These are phyloP conservation scores for Crotalus viridis DNA, from an alignment of 2,113 vertebrate species.

Conservation along the genomic window DNA sequence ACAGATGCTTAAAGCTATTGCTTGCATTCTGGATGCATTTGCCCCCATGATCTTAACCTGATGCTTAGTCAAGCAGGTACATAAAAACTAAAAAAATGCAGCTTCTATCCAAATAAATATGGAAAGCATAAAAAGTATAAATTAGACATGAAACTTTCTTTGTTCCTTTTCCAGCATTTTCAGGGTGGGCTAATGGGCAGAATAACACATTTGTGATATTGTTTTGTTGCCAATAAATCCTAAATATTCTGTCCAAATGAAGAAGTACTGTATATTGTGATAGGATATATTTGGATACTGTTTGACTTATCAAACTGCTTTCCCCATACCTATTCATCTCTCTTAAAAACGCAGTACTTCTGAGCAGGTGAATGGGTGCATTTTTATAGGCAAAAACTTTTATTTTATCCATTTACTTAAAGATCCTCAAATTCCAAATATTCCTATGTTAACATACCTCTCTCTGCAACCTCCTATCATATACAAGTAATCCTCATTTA, in stretches of 20 bases:
- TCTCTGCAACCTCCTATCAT: background rate
- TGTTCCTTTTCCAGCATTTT: background rate
- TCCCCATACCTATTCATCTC: background rate
- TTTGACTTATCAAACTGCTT: background rate
- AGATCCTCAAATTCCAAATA: background rate
- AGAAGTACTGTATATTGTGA: background rate
- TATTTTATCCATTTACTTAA: background rate
- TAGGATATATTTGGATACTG: background rate
- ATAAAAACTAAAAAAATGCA: background rate
- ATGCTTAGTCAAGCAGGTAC: background rate
- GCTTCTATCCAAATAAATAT: background rate
- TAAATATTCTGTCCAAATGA: background rate
- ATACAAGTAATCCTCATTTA: background rate
- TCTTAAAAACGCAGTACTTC: background rate
- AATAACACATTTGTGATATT: background rate
- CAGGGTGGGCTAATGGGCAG: background rate
- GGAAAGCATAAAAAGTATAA: background rate
- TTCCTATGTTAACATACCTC: background rate
- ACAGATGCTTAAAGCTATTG: background rate
- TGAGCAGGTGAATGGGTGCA: background rate
- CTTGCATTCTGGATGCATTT: background rate
- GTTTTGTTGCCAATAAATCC: background rate
- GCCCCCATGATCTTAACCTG: background rate
- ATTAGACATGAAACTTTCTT: background rate
- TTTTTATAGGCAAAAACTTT: background rate